phyloP scores from a whole-genome alignment of 2,797 vertebrate genomes.

The Gymnocypris eckloni region DNA sequence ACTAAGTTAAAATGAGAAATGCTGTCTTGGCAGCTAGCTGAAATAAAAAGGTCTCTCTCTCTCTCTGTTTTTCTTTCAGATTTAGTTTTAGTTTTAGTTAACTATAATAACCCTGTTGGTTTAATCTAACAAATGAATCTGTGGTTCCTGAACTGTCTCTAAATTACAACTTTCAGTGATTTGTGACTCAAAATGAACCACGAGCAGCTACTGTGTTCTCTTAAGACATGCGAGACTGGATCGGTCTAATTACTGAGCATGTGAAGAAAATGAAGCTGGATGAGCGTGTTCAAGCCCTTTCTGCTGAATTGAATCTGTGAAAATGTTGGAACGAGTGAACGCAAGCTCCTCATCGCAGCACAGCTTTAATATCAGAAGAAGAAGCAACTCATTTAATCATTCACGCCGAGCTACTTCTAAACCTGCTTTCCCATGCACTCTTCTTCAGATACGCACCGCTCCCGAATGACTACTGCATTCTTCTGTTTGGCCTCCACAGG shows the following conservation, averaged over 20 bases:
- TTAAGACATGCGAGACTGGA: neutral
- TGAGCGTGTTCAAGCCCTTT: neutral
- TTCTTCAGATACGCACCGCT: slow-evolving; percentile 72
- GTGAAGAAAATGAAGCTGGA: neutral
- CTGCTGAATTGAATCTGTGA: neutral
- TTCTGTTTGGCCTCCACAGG: slow-evolving; percentile 80
- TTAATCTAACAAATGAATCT: neutral
- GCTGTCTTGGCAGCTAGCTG: no score
- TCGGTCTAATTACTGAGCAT: neutral
- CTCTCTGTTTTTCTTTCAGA: no score
- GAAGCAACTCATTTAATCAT: neutral
- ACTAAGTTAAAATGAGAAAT: no score
- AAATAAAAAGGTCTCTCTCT: no score
- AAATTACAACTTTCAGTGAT: neutral
- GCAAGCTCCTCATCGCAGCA: neutral
- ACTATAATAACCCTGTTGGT: neutral
- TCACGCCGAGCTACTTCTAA: slow-evolving; percentile 19
- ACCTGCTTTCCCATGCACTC: slow-evolving; percentile 49
- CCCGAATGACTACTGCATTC: slow-evolving; percentile 82
- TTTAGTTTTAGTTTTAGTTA: neutral
- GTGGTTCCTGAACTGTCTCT: neutral
- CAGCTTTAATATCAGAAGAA: neutral
- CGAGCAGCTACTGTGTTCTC: neutral
- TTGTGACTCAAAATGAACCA: neutral
- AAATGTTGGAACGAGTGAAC: neutral